Evolutionary conservation across 2,113 vertebrate species (phyloP), one percentile per base, ranked within the genome.

Genomic region (Nerophis lumbriciformis): DNA sequence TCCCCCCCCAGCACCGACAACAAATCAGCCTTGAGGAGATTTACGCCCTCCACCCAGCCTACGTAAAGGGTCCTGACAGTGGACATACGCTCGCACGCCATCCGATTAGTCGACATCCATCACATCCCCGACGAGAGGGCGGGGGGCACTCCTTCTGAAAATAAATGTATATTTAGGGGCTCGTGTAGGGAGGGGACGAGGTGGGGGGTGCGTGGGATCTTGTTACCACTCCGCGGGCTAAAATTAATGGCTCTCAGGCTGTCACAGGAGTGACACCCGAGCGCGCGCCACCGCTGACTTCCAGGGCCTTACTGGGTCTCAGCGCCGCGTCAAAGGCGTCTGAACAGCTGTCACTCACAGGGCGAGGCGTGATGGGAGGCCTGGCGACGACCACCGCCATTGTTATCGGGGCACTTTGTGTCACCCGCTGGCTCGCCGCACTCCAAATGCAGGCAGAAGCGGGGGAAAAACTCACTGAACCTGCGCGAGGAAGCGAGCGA

Each of bases 181-280:
- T 74, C 65, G 77, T 59, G 38, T 10, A 16, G 39, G 47, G 14
- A 14, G 21, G 13, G 58, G 58, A 48, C 28, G 63, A 76, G 68
- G 77, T 66, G 69, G 28, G 68, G 65, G 70, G 39, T 62, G n/a
- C 36, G 64, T 50, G 52, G 84, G 71, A 87, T 92, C 86, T 82
- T 66, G 83, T 90, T 92, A 86, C 86, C 77, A 83, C 85, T 82
- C 84, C 66, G 66, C 83, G 82, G 80, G 77, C 87, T 92, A 90
- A 93, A 92, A 91, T 91, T 82, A 92, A 91, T 84, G 84, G 84
- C 88, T 88, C 85, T 89, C 72, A 75, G 83, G 70, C 75, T 79
- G 52, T 89, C 85, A 83, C 76, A 53, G 75, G 73, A 81, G 80
- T 86, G 87, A 89, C 89, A 90, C 82, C 80, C 81, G 83, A 84